A percentile compares a stretch with the other conserved stretches of the same genome.
Evolutionary conservation across 1,140 invertebrate species (phyloP).

Genomic region (Nomia melanderi): DNA sequence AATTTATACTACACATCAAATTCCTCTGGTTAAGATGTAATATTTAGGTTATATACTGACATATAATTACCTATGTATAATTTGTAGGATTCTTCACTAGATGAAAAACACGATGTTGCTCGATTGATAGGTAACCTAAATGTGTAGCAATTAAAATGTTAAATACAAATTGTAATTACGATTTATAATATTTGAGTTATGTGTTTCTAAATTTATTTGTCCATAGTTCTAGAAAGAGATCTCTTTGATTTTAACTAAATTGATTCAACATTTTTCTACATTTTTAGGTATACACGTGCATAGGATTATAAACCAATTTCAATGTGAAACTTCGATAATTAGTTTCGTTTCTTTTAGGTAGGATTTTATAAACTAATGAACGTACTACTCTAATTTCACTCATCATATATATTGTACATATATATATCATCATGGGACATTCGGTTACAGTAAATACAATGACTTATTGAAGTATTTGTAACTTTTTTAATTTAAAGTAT

Average conservation of each 20-base stretch:
- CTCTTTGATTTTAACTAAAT: background rate
- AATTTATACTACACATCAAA: conserved; percentile 72
- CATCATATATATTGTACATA: conserved; percentile 14
- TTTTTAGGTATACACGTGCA: background rate
- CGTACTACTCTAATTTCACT: background rate
- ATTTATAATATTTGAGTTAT: conserved; percentile 59
- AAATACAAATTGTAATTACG: conserved; percentile 71
- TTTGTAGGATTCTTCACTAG: conserved; percentile 66
- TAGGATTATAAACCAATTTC: background rate
- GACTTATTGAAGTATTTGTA: conserved; percentile 1
- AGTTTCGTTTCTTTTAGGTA: background rate
- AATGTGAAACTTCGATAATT: background rate
- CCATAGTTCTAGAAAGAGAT: conserved; percentile 1
- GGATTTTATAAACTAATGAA: conserved; percentile 13
- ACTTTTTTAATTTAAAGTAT: background rate
- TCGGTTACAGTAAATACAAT: conserved; percentile 8
- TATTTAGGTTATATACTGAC: conserved; percentile 69
- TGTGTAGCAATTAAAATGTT: conserved; percentile 66
- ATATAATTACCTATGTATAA: conserved; percentile 71
- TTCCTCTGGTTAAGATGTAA: conserved; percentile 69
- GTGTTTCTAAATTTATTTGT: conserved; percentile 31
- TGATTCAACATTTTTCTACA: background rate
- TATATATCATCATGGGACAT: background rate
- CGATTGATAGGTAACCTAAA: conserved; percentile 61
- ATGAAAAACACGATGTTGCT: conserved; percentile 54